These are phyloP conservation scores for Drosophila teissieri DNA, from an alignment of 1,140 invertebrate genomes.

Conservation along the genomic window DNA sequence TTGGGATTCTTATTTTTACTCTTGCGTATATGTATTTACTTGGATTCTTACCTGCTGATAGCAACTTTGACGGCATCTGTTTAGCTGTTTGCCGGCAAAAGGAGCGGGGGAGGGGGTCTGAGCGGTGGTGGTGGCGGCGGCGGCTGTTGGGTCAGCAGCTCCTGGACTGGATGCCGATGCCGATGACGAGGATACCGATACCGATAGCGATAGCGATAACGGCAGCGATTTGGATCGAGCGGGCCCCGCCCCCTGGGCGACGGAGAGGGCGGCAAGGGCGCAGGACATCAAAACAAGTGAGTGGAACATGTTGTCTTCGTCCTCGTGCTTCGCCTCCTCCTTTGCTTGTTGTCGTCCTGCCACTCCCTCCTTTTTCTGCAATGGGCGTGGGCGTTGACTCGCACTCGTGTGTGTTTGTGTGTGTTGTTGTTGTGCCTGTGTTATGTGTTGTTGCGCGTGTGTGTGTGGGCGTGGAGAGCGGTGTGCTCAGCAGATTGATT, in stretches of 20 bases:
- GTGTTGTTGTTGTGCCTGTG: slow-evolving; percentile 11
- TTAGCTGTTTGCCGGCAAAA: slow-evolving; percentile 57
- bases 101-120: slow-evolving; percentile 16
- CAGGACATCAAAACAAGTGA: slow-evolving; percentile 64
- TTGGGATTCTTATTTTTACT: slow-evolving; percentile 2
- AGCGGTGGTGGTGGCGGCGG: slow-evolving; percentile 9
- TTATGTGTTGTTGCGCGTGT: slow-evolving; percentile 16
- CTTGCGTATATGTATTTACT: slow-evolving; percentile 24
- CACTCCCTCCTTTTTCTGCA: slow-evolving; percentile 37
- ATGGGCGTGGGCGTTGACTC: slow-evolving; percentile 58
- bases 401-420: slow-evolving; percentile 15
- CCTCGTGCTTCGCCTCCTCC: slow-evolving; percentile 9
- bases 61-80: slow-evolving; percentile 77
- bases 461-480: slow-evolving; percentile 55
- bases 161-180: slow-evolving; percentile 22
- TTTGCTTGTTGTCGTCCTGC: slow-evolving; percentile 19
- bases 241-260: slow-evolving; percentile 41
- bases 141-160: slow-evolving; percentile 13
- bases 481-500: slow-evolving; percentile 73
- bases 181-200: slow-evolving; percentile 1
- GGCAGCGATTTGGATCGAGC: slow-evolving; percentile 8
- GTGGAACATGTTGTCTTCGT: slow-evolving; percentile 53
- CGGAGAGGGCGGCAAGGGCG: slow-evolving; percentile 50
- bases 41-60: slow-evolving; percentile 72
- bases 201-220: slow-evolving; percentile 10